phyloP scores from a whole-genome alignment of 53 echinoderm and acorn worm species.

The Arbacia lixula region DNA sequence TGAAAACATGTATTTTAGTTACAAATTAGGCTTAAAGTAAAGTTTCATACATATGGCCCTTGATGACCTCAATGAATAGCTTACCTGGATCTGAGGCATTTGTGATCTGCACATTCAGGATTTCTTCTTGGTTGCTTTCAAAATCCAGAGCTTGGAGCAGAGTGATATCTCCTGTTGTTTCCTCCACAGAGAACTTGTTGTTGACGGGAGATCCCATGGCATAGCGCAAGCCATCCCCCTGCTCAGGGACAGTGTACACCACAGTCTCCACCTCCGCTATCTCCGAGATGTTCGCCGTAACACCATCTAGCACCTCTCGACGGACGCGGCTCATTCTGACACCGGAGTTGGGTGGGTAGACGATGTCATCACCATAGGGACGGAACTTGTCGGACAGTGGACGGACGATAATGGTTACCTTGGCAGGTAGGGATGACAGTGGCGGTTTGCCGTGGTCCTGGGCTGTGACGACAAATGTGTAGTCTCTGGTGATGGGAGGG shows the following conservation, averaged over 20 bases:
- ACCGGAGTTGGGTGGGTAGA: constrained; percentile 51
- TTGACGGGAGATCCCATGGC: constrained; percentile 49
- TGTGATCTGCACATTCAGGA: constrained; percentile 66
- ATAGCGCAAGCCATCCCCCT: constrained; percentile 48
- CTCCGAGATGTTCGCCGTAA: constrained; percentile 51
- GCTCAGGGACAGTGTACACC: constrained; percentile 53
- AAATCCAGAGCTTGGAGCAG: constrained; percentile 57
- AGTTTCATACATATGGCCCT: too few species aligned
- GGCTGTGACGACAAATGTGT: constrained; percentile 63
- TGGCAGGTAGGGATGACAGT: constrained; percentile 57
- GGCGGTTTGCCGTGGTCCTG: constrained; percentile 73
- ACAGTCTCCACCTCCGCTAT: constrained; percentile 27
- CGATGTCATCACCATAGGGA: constrained; percentile 81
- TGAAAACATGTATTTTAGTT: too few species aligned
- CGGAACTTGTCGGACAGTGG: constrained; percentile 46
- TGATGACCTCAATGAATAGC: constrained; percentile 26
- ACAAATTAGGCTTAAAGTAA: too few species aligned
- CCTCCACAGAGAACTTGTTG: constrained; percentile 72
- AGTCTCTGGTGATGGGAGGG: constrained; percentile 51
- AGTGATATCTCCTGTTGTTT: constrained; percentile 70
- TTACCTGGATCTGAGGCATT: constrained; percentile 75
- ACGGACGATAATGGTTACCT: constrained; percentile 59
- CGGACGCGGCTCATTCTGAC: constrained; percentile 50
- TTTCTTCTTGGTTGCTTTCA: constrained; percentile 55
- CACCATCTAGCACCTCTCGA: constrained; percentile 61